Evolutionary conservation across 2,888 invertebrate genomes (phyloP), one percentile per base, ranked within the genome.

Genomic region (Zootermopsis nevadensis): DNA sequence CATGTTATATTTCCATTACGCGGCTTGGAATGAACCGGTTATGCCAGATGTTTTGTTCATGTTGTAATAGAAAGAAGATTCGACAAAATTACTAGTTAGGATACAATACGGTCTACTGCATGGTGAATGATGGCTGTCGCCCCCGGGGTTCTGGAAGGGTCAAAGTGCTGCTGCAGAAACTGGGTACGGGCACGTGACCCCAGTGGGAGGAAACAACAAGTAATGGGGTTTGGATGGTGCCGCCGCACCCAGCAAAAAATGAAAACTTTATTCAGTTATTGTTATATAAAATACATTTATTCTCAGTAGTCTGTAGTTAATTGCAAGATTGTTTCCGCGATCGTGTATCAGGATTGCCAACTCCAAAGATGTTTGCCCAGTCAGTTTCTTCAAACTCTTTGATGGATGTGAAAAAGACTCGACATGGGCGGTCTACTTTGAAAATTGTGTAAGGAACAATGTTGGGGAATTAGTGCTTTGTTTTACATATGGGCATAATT

Each of bases 11-110:
- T 38, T 38, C 3, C 33, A 74, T 74, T 38, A 74, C 38, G 35
- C 38, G 33, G 69, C 33, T 69, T 33, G 31, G 33, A 8, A 69
- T 33, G 35, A 38, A 74, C 74, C 74, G 74, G 74, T 74, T 74
- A 19, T 24, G 24, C 8, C 1, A 38, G 38, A 74, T 1, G 24
- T 38, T 38, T 35, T 38, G 42, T 38, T 74, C 74, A n/a, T 74
- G 22, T 74, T 38, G 24, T 38, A 69, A 69, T 12, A 7, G 69
- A 31, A 24, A 74, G 74, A 1, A 12, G 38, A 74, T 42, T 74
- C 74, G 38, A 74, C 42, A 74, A 74, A 74, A 74, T 74, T 74
- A 42, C 74, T 74, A 35, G 74, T 38, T 69, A n/a, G 22, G 69
- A 33, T 31, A 19, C 33, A 33, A 35, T 69, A 33, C 15, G 31